Evolutionary conservation across 2,797 vertebrate genomes (phyloP).

Genomic region (Takifugu rubripes): DNA sequence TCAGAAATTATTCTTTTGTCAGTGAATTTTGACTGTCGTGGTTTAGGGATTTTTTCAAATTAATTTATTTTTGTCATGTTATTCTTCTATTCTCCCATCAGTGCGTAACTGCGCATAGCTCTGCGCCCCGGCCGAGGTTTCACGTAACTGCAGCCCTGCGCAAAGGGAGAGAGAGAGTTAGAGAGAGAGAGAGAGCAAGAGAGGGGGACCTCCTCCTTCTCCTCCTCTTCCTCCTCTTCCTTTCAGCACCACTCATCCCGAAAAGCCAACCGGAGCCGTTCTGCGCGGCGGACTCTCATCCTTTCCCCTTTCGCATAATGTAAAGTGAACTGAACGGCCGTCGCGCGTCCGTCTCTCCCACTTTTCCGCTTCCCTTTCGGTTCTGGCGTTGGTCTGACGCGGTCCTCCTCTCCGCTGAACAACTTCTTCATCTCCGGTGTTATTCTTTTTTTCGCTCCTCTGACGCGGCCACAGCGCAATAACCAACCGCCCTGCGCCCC

Average conservation of each 20-base stretch:
- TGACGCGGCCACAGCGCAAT: conserved; percentile 8
- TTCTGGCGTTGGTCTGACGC: conserved; percentile 12
- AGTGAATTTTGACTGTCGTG: not conserved
- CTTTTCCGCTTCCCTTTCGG: conserved; percentile 34
- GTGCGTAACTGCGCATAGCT: conserved; percentile 17
- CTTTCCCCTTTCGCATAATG: conserved; percentile 43
- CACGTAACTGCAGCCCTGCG: conserved; percentile 32
- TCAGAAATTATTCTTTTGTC: conserved; percentile 2
- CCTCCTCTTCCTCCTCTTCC: conserved; percentile 9
- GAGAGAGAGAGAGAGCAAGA: conserved; percentile 23
- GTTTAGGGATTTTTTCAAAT: not conserved
- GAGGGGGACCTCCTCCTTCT: conserved; percentile 27
- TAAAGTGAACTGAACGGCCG: conserved; percentile 48
- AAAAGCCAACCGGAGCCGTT: conserved; percentile 43
- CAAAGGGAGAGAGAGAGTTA: conserved; percentile 24
- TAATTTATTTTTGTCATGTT: not conserved
- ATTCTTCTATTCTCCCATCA: not conserved
- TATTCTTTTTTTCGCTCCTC: not conserved
- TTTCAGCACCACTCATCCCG: conserved; percentile 45
- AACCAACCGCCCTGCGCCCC: not conserved
- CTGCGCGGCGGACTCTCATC: conserved; percentile 47
- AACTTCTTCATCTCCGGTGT: conserved; percentile 49
- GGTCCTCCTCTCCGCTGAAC: conserved; percentile 21
- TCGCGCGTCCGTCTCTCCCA: conserved; percentile 41
- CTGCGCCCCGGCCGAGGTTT: conserved; percentile 22